Base-by-base conservation (phyloP, 1,140 invertebrate species). In the Macrosteles quadrilineatus region DNA sequence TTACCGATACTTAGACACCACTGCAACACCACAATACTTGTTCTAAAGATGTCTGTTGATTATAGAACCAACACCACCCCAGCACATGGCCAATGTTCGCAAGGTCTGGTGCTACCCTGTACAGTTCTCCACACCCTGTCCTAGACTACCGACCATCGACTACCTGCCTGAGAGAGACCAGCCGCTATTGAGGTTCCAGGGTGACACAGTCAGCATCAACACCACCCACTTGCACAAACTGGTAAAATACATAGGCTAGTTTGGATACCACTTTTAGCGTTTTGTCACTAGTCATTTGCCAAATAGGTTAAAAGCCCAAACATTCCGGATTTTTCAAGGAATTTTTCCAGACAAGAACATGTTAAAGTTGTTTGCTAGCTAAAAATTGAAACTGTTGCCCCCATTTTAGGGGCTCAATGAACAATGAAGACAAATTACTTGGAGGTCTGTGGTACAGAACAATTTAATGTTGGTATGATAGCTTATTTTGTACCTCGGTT, bases 171-270 rank as follows among this genome's bases (percentile, higher is more conserved):
- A 97, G 85, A 83, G 93, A 77, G 88, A 96, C 80, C 91, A 93
- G 77, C 92, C 91, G 19, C 82, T 92, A 75, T 80, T 98, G 17
- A 88, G 94, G 70, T 98, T 90, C 81, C 93, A 96, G 76, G 90
- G 89, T 25, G 96, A 97, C 78, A 88, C 89, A 0, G 85, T 97
- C 71, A 87, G 88, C 73, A 89, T 98, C 50, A 96, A 96, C 77
- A 91, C 90, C 43, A 84, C 87, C 43, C 95, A 97, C 83, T 85
- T 98, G 69, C 94, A 96, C 71, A 97, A 97, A 85, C 81, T 97
- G 79, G 90, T 91, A 81, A 76, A n/a, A n/a, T n/a, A 72, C 71
- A 11, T 59, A 59, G 3, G 17, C 6, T 9, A 40, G 17, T 40
- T 40, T 9, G 6, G 17, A 40, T 40, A 9, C 6, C 17, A 40